Conservation (phyloP, 2,113 vertebrate species). For the Macroglossus sobrinus region DNA sequence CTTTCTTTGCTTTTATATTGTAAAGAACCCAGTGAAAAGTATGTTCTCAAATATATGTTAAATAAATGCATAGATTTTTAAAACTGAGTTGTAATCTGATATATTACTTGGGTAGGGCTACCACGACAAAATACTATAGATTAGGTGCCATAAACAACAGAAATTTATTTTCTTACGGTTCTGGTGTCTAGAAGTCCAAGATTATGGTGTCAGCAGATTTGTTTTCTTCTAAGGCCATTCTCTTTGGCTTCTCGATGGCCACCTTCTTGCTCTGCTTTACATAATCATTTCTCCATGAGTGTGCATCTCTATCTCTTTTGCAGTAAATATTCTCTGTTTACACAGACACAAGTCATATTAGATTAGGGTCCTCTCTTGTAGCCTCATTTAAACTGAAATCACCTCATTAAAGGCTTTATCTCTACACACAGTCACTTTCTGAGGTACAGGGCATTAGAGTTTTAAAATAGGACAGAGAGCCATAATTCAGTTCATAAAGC, state of each 20-base stretch:
- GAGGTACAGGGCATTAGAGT: neutral
- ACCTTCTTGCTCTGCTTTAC: accelerated
- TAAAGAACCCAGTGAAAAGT: neutral
- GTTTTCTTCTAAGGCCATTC: neutral
- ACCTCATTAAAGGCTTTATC: neutral
- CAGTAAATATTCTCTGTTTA: neutral
- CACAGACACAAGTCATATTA: accelerated
- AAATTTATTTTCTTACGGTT: neutral
- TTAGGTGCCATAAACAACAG: accelerated
- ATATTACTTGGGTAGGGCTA: neutral
- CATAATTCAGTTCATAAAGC: neutral
- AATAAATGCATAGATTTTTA: neutral
- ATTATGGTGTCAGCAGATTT: neutral
- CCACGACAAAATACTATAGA: neutral
- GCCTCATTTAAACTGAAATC: neutral
- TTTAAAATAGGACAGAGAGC: neutral
- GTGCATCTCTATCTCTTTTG: accelerated
- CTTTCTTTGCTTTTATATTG: neutral
- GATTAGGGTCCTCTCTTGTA: neutral
- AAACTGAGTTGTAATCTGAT: neutral
- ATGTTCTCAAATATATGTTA: neutral
- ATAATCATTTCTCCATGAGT: neutral
- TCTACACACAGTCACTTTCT: neutral
- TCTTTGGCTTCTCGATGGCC: accelerated
- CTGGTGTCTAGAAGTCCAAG: neutral